These are phyloP conservation scores for Dione vanillae DNA, from an alignment of 2,888 invertebrate species.

Conservation along the genomic window DNA sequence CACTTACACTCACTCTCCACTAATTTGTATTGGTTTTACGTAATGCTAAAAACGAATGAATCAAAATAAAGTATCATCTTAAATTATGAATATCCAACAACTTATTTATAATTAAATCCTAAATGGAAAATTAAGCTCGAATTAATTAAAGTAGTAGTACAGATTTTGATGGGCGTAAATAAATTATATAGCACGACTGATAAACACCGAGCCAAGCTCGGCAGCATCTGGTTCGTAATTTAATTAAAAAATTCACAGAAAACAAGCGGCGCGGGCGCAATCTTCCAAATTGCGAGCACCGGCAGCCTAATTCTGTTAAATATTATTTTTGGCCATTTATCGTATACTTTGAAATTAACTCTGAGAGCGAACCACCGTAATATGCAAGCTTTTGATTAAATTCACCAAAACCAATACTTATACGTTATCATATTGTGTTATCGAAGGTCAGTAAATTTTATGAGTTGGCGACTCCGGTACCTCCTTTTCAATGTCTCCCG, in stretches of 20 bases:
- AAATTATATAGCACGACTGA: slow-evolving; percentile 35
- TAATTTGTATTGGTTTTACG: no score
- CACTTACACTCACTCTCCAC: no score
- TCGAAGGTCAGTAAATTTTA: slow-evolving; percentile 49
- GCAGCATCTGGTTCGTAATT: slow-evolving; percentile 78
- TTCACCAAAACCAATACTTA: slow-evolving; percentile 81
- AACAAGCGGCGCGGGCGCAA: slow-evolving; percentile 73
- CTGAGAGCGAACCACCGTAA: slow-evolving; percentile 74
- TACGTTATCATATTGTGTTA: slow-evolving; percentile 69
- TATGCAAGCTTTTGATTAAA: slow-evolving; percentile 78
- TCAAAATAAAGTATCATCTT: no score
- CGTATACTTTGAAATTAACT: slow-evolving; percentile 81
- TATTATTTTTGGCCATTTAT: slow-evolving; percentile 78
- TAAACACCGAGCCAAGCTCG: slow-evolving; percentile 30
- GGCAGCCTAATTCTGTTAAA: slow-evolving; percentile 81
- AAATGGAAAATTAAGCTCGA: slow-evolving; percentile 17
- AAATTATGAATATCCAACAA: not conserved
- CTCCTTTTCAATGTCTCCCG: slow-evolving; percentile 56
- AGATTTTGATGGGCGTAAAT: slow-evolving; percentile 36
- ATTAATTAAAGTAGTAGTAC: slow-evolving; percentile 14
- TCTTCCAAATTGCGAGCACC: slow-evolving; percentile 75
- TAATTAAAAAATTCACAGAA: slow-evolving; percentile 84
- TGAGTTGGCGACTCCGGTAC: slow-evolving; percentile 44
- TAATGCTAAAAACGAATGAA: no score
- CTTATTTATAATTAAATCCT: slow-evolving; percentile 18